Base-by-base conservation (phyloP, 2,113 vertebrate species). In the Chamaea fasciata region DNA sequence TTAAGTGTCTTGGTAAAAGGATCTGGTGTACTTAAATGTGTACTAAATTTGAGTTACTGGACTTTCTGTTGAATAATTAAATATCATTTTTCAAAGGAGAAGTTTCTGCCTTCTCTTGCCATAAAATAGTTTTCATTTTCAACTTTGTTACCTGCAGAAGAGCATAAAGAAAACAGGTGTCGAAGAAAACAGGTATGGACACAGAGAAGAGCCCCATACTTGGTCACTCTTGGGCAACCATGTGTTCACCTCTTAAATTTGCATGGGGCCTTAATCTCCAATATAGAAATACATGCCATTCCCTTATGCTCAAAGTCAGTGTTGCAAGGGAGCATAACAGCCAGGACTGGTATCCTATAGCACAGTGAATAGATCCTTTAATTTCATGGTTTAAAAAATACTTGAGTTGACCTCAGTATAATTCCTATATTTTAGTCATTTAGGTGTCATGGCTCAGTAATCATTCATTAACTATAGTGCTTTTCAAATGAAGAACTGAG, bases 371-470 rank as follows among this genome's bases (percentile, higher is more conserved):
- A 88, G 94, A 91, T 90, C 83, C 95, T 96, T 98, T 98, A 96
- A 98, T 97, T 98, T 97, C 96, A 97, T 97, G 97, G 97, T 98
- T 98, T 98, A 97, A 98, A 97, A 98, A 97, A 97, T 97, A 98
- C 95, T 95, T 98, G 92, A 92, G 97, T 94, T 98, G 98, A 98
- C 97, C 98, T 98, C 97, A 86, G 97, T 96, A 82, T 97, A 97
- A 98, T 98, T 98, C 96, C 97, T 97, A 79, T 97, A 97, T 98
- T 98, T 98, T 96, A 98, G 97, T 98, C 98, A 98, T 97, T 98
- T 97, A 94, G 65, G 53, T 98, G 98, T 97, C 98, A 98, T 97
- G 97, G 97, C 97, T 98, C 97, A 98, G 97, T 97, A 97, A 96
- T 97, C 96, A 96, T 97, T 98, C 97, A 98, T 98, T 98, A 98